A percentile compares a stretch with the other conserved stretches of the same genome.
These are phyloP conservation scores for Hylaeus volcanicus DNA, from an alignment of 1,140 invertebrate species.

Conservation along the genomic window DNA sequence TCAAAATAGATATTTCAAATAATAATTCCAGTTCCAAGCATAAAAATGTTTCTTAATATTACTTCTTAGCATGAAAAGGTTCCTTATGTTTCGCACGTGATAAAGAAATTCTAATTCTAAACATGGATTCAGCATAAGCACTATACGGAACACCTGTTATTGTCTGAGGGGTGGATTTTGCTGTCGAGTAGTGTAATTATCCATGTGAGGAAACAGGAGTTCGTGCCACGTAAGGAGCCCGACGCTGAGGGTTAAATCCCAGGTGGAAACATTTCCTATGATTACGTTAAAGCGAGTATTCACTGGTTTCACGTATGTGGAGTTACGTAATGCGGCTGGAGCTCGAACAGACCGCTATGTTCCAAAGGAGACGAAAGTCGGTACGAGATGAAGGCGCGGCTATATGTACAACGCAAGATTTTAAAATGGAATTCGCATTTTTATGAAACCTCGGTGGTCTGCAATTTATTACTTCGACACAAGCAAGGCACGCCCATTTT, in stretches of 20 bases:
- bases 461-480: background rate
- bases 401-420: background rate
- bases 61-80: too few relatives aligned
- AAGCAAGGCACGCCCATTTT: background rate
- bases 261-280: constrained; percentile 22
- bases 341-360: background rate
- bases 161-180: too few relatives aligned
- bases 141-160: background rate
- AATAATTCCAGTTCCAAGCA: too few relatives aligned
- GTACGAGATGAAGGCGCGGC: background rate
- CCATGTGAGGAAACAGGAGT: background rate
- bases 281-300: constrained; percentile 31
- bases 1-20: too few relatives aligned
- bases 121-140: too few relatives aligned
- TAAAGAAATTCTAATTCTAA: too few relatives aligned
- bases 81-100: too few relatives aligned
- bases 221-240: background rate
- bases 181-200: background rate
- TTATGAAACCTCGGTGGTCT: background rate
- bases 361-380: background rate
- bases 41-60: too few relatives aligned
- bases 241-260: background rate
- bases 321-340: constrained; percentile 12
- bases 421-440: background rate
- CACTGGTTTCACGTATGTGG: background rate